These are phyloP conservation scores for Chelonus formosanus DNA, from an alignment of 2,888 invertebrate genomes.

Conservation along the genomic window DNA sequence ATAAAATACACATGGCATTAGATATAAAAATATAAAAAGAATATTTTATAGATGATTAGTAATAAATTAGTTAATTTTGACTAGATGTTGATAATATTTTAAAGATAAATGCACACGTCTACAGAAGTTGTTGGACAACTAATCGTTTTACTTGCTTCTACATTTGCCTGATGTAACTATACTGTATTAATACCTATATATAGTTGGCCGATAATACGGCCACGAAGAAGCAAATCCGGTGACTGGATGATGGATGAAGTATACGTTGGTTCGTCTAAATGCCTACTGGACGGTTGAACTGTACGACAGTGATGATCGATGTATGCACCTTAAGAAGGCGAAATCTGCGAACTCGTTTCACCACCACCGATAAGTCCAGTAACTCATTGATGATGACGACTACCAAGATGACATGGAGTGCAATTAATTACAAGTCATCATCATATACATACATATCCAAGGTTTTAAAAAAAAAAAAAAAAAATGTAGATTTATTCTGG, in stretches of 20 bases:
- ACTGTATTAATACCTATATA: conserved; percentile 27
- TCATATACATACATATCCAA: neutral
- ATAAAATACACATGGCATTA: neutral
- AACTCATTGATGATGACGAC: neutral
- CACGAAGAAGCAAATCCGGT: conserved; percentile 52
- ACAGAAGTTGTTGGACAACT: conserved; percentile 30
- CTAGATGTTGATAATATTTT: conserved; percentile 4
- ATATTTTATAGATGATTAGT: conserved; percentile 1
- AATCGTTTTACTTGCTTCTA: conserved; percentile 28
- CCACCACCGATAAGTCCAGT: conserved; percentile 43
- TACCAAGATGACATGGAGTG: conserved; percentile 11
- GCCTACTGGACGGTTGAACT: conserved; percentile 53
- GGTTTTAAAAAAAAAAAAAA: neutral
- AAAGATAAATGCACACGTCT: conserved; percentile 22
- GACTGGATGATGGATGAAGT: conserved; percentile 61
- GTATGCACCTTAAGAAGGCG: conserved; percentile 52
- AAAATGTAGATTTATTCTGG: neutral
- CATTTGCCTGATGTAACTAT: conserved; percentile 22
- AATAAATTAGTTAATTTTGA: neutral
- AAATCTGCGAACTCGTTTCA: conserved; percentile 54
- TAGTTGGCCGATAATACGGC: conserved; percentile 40
- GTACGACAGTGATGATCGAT: conserved; percentile 62
- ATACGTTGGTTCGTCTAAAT: conserved; percentile 44
- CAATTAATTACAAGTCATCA: conserved; percentile 1
- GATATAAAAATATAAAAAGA: neutral